Base-by-base conservation (phyloP, 2,113 vertebrate genomes). In the Podarcis cretensis region DNA sequence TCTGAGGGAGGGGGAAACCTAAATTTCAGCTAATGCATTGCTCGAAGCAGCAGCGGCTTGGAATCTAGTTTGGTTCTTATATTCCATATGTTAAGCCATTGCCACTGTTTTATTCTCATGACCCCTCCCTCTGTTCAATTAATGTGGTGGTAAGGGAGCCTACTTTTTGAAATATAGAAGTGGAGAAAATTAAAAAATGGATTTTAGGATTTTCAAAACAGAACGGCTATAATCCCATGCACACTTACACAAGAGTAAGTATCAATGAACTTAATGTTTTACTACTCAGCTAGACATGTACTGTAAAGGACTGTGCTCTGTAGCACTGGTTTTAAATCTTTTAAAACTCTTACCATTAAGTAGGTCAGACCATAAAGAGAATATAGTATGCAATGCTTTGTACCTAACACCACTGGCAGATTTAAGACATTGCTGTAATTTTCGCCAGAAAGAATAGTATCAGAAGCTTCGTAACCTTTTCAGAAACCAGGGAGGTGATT, bases 1-100 rank as follows among this genome's bases (percentile, higher is more conserved):
- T 89, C 37, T 83, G 77, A 84, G 80, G 30, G 20, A 82, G 77
- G 81, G 80, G 30, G 8, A 80, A 87, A 74, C 40, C 76, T 69
- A 68, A 80, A 35, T 57, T 54, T 13, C 40, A 54, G 79, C 71
- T 84, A 48, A 82, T 43, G 2, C 32, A 79, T 20, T 54, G 2
- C 59, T 81, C 66, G n/a, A n/a, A 66, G 23, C 5, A n/a, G 43
- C 73, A 43, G 63, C 6, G 16, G 1, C 1, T 54, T 54, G 21
- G 1, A 83, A 43, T 48, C 43, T 48, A 2, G 43, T 48, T 48
- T 48, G 43, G 43, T 2, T 8, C 43, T 48, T 48, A 48, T 48
- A 10, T 48, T 48, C 8, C 43, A 48, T 48, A 48, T 48, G 1
- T 48, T 48, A 48, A 48, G 43, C 43, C 43, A 48, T 48, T 48